Base-by-base conservation (phyloP, 2,888 invertebrate species). In the Chelonus formosanus region DNA sequence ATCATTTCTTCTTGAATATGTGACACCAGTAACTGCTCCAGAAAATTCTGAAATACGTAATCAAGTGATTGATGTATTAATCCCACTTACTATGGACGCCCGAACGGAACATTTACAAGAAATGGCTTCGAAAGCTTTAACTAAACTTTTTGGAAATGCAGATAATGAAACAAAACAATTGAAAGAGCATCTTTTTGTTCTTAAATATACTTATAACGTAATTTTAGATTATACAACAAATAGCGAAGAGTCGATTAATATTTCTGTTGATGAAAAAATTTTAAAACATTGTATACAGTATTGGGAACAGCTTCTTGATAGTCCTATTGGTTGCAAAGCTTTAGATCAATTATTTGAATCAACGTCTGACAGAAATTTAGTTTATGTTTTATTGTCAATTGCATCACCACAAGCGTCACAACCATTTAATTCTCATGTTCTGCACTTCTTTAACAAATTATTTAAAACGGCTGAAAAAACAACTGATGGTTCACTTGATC, bases 231-330 rank as follows among this genome's bases (percentile, higher is more conserved):
- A 89, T 73, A 87, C 89, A 0, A 85, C 84, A 35, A 82, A 79
- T 43, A 72, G 70, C 1, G 78, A 82, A 35, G 78, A 82, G 44
- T 67, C 77, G 0, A 76, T 80, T 7, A 83, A 85, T 36, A 76
- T 83, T 5, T 74, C 85, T 40, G 84, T 91, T 8, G 88, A 90
- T 75, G 91, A 90, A 73, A 88, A 88, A 71, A 88, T 89, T 56
- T 79, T 89, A 50, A 88, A 89, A 69, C 89, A 90, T 70, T 89
- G 93, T 85, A 86, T 95, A 32, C 92, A 91, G 75, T 96, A 95
- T 77, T 92, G 96, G 90, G 95, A 95, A 80, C 91, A 91, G 76
- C 89, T 95, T 71, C 83, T 97, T 32, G 95, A 96, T 62, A 93
- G 93, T 69, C 88, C 92, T 0, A 89, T 92, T 0, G 96, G 95